Percentiles rank a stretch among this genome's conserved stretches.
Evolutionary conservation across 1,140 invertebrate genomes (phyloP).

Genomic region (Hetaerina americana): DNA sequence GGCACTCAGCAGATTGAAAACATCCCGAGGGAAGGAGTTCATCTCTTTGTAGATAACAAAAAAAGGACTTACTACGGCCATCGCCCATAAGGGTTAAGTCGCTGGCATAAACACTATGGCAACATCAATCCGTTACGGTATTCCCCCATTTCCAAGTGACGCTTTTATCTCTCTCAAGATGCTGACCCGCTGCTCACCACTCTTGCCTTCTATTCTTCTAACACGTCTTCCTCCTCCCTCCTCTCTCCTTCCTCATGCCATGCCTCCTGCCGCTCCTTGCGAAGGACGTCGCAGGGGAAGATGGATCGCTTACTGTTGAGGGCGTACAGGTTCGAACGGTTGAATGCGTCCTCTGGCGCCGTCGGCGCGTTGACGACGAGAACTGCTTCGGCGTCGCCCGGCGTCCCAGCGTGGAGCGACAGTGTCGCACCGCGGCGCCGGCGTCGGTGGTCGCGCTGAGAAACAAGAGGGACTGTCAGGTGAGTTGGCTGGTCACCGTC

Average conservation of each 20-base stretch:
- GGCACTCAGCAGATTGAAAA: no score
- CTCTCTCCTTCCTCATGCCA: background rate
- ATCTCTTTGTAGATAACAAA: no score
- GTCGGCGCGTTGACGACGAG: slow-evolving; percentile 21
- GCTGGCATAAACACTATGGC: no score
- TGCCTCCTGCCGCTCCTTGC: background rate
- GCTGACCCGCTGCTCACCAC: no score
- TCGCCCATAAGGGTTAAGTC: no score
- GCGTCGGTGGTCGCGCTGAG: background rate
- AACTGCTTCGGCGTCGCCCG: slow-evolving; percentile 22
- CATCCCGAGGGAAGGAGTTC: no score
- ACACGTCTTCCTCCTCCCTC: no score
- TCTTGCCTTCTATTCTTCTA: no score
- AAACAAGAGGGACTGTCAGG: slow-evolving; percentile 15
- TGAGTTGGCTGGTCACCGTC: background rate
- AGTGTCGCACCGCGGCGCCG: slow-evolving; percentile 20
- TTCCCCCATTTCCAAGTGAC: no score
- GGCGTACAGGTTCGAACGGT: background rate
- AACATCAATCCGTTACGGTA: no score
- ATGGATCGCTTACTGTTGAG: background rate
- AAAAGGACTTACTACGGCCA: no score
- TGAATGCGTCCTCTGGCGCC: slow-evolving; percentile 12
- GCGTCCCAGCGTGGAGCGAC: slow-evolving; percentile 18
- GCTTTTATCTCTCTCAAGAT: no score
- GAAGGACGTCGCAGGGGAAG: background rate